Evolutionary conservation across 2,113 vertebrate genomes (phyloP).

Genomic region (Beaufortia kweichowensis): DNA sequence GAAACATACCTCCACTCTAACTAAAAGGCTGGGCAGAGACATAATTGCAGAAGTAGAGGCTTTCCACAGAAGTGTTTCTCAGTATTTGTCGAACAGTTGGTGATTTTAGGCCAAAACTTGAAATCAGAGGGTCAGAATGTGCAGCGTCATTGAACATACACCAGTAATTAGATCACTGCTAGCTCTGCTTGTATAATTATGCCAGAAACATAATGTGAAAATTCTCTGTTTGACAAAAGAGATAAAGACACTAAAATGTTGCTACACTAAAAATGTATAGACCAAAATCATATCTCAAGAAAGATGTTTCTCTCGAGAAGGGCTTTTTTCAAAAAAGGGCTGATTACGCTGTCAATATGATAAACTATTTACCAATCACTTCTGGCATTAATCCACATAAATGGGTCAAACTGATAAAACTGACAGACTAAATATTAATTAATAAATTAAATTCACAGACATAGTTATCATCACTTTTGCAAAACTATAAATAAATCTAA

Average conservation of each 20-base stretch:
- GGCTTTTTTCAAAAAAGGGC: no score
- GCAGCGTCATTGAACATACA: not conserved
- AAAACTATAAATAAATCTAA: no score
- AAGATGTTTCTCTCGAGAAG: slow-evolving; percentile 6
- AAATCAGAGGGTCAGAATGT: slow-evolving; percentile 11
- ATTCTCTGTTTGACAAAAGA: not conserved
- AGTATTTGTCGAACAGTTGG: slow-evolving; percentile 9
- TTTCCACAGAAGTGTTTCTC: slow-evolving; percentile 16
- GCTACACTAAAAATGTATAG: not conserved
- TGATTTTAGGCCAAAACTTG: slow-evolving; percentile 26
- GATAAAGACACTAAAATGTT: not conserved
- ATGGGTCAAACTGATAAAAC: no score
- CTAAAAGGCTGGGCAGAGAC: slow-evolving; percentile 31
- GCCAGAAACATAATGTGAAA: not conserved
- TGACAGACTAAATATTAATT: no score
- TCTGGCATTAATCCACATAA: no score
- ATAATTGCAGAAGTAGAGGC: slow-evolving; percentile 32
- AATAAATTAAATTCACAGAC: no score
- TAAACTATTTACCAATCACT: no score
- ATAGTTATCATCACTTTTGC: no score
- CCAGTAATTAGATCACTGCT: not conserved
- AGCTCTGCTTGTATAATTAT: not conserved
- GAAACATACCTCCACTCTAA: slow-evolving; percentile 26
- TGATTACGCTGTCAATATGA: no score
- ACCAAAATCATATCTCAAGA: slow-evolving; percentile 40